Conservation (phyloP, 1,140 invertebrate species). For the Aphidius ervi region DNA sequence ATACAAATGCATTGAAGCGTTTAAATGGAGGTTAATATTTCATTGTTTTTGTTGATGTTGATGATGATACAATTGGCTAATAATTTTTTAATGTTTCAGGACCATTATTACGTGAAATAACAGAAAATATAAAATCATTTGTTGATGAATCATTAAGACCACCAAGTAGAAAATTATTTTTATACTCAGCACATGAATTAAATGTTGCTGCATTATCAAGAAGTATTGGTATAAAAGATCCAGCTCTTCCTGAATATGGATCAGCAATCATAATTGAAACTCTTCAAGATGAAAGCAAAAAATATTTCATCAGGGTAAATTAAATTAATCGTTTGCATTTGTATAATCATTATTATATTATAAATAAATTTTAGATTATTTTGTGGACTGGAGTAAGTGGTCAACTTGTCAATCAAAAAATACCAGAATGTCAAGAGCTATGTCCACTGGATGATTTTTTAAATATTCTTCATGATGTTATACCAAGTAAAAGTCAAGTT, state of each 20-base stretch:
- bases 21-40: slow-evolving; percentile 39
- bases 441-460: slow-evolving; percentile 44
- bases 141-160: slow-evolving; percentile 28
- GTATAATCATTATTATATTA: no score
- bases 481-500: slow-evolving; percentile 38
- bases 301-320: slow-evolving; percentile 39
- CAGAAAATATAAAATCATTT: slow-evolving; percentile 36
- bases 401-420: slow-evolving; percentile 31
- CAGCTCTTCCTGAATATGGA: slow-evolving; percentile 41
- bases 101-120: slow-evolving; percentile 37
- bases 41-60: no score
- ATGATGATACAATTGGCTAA: neutral
- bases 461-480: slow-evolving; percentile 34
- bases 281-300: slow-evolving; percentile 32
- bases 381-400: slow-evolving; percentile 41
- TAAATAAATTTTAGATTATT: slow-evolving; percentile 30
- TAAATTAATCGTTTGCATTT: neutral
- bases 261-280: slow-evolving; percentile 45
- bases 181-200: slow-evolving; percentile 43
- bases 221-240: slow-evolving; percentile 38
- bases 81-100: slow-evolving; percentile 20
- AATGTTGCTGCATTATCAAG: slow-evolving; percentile 37
- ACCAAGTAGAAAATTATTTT: slow-evolving; percentile 38
- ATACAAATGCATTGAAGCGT: slow-evolving; percentile 37
- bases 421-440: slow-evolving; percentile 39